Base-by-base conservation (phyloP, 2,797 vertebrate genomes). In the Sarcoramphus papa region DNA sequence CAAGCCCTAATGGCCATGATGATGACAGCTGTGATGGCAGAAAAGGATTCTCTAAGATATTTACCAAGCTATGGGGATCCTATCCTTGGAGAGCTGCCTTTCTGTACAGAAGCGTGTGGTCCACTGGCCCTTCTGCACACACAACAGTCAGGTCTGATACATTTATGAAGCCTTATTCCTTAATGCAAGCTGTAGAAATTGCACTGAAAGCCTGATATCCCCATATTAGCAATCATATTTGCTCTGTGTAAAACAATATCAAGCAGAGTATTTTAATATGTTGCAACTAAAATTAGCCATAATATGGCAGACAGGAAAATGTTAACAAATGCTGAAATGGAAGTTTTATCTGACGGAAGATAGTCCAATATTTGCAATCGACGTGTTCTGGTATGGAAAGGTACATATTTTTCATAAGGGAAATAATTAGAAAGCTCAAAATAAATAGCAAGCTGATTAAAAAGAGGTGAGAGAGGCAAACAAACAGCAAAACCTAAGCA, bases 341-440 rank as follows among this genome's bases (percentile, higher is more conserved):
- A 88, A 67, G 45, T 33, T 90, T 91, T 85, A 60, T 47, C 43
- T 75, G 24, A 41, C 48, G 56, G 47, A 90, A 68, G 20, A 59
- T 30, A 81, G 19, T 81, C 28, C 41, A 82, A n/a, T 83, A 80
- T 67, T 95, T 90, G 41, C 48, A 51, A 35, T 3, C 69, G 35
- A 60, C 2, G 7, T 59, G 40, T 48, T 70, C 78, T 54, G 43
- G n/a, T 59, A 91, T 7, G 10, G n/a, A 87, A 77, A 92, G 23
- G 45, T 56, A 82, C 24, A 21, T 37, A 85, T 48, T 89, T 85
- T 91, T 91, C 51, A 67, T 37, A 67, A 27, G 16, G 43, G 28
- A 95, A 89, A 87, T 78, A 64, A 94, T 78, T 82, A 63, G 48
- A 93, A 93, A 89, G n/a, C n/a, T 85, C 64, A 94, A 93, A 92